phyloP scores from a whole-genome alignment of 2,888 invertebrate genomes.

The Biston betularia region DNA sequence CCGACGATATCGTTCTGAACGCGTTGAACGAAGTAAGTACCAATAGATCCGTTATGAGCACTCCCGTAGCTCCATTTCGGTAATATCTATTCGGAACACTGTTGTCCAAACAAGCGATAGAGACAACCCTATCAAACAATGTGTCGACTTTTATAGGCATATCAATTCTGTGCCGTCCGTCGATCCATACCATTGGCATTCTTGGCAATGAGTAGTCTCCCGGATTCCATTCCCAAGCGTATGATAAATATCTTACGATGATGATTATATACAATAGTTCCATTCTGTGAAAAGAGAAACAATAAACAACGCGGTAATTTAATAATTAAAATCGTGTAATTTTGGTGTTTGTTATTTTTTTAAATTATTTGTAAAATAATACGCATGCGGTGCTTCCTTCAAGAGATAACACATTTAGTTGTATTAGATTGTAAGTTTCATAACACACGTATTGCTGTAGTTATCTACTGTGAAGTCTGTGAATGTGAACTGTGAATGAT shows the following conservation, averaged over 20 bases:
- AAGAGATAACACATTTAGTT: no score
- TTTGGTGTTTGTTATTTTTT: no score
- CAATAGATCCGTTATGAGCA: neutral
- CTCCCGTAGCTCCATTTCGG: neutral
- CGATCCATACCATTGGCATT: neutral
- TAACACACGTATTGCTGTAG: no score
- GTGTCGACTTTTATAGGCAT: neutral
- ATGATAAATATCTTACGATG: no score
- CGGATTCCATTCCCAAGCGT: neutral
- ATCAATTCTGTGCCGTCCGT: neutral
- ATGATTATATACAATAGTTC: neutral
- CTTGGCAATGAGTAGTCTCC: neutral
- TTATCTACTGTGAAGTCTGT: no score
- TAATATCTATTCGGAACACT: neutral
- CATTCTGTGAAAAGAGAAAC: neutral
- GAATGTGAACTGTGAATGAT: no score
- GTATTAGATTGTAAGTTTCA: no score
- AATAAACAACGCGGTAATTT: no score
- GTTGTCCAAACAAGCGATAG: neutral
- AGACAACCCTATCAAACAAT: conserved; percentile 2
- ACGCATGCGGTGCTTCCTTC: no score
- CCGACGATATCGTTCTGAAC: neutral
- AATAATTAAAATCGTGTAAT: no score
- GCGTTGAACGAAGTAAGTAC: neutral
- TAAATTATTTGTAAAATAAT: no score